phyloP scores from a whole-genome alignment of 2,888 invertebrate genomes.

The Philaethria dido region DNA sequence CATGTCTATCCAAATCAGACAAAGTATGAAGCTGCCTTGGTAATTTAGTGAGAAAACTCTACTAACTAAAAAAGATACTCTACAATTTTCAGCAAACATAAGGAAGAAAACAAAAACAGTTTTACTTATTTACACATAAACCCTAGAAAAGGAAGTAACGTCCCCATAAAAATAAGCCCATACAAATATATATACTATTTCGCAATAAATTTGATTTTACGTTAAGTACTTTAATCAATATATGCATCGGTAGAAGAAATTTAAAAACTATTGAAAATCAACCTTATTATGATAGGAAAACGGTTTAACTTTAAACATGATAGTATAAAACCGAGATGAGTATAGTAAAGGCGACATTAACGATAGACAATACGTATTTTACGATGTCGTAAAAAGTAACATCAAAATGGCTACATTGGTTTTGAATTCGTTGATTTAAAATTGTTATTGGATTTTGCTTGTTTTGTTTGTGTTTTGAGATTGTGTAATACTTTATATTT shows the following conservation, averaged over 20 bases:
- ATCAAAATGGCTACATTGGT: slow-evolving; percentile 36
- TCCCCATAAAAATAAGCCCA: slow-evolving; percentile 26
- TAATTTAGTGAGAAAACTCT: too few species aligned
- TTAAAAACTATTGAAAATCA: slow-evolving; percentile 5
- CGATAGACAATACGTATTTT: slow-evolving; percentile 47
- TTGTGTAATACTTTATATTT: not conserved
- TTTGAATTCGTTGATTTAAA: slow-evolving; percentile 27
- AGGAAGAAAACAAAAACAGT: not conserved
- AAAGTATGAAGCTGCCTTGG: too few species aligned
- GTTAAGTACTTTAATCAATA: slow-evolving; percentile 29
- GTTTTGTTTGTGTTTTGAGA: not conserved
- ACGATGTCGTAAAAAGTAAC: slow-evolving; percentile 46
- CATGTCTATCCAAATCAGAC: too few species aligned
- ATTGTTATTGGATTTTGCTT: slow-evolving; percentile 1
- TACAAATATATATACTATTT: too few species aligned
- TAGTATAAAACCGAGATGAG: slow-evolving; percentile 36
- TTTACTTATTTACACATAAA: not conserved
- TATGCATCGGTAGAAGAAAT: slow-evolving; percentile 29
- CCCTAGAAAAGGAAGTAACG: slow-evolving; percentile 16
- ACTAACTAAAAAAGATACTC: too few species aligned
- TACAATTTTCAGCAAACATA: not conserved
- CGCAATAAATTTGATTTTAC: slow-evolving; percentile 28
- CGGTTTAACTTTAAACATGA: slow-evolving; percentile 18
- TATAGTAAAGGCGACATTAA: slow-evolving; percentile 45
- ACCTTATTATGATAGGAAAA: not conserved